A percentile compares a stretch with the other conserved stretches of the same genome.
Conservation (phyloP, 2,888 invertebrate genomes). For the Blera fallax region DNA sequence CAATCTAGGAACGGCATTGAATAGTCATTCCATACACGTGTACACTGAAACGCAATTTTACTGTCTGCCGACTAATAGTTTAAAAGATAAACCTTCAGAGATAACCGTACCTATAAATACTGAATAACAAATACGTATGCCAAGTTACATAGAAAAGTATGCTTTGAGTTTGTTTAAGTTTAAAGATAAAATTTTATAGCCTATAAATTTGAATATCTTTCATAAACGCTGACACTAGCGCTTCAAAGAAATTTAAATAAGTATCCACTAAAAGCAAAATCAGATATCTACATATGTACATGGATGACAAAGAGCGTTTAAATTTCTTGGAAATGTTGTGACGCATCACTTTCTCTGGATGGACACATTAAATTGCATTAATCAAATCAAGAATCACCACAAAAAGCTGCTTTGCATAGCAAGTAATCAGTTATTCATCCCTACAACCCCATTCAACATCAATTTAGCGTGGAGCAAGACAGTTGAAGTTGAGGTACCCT, state of each 20-base stretch:
- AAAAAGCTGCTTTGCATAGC: background rate
- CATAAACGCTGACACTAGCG: background rate
- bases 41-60: background rate
- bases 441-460: background rate
- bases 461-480: background rate
- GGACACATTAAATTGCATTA: background rate
- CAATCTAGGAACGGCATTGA: background rate
- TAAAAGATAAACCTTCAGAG: conserved; percentile 10
- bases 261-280: background rate
- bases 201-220: background rate
- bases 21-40: background rate
- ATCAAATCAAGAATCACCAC: background rate
- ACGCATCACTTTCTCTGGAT: background rate
- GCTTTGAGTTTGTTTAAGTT: background rate
- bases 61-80: background rate
- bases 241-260: background rate
- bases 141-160: background rate
- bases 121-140: background rate
- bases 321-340: no score
- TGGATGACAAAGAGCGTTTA: no score
- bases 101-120: conserved; percentile 1
- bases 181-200: background rate
- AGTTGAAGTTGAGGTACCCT: background rate
- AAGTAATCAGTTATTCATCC: background rate
- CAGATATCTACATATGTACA: no score